These are phyloP conservation scores for Lepilemur ruficaudatus DNA, from an alignment of 2,797 vertebrate genomes.

Conservation along the genomic window DNA sequence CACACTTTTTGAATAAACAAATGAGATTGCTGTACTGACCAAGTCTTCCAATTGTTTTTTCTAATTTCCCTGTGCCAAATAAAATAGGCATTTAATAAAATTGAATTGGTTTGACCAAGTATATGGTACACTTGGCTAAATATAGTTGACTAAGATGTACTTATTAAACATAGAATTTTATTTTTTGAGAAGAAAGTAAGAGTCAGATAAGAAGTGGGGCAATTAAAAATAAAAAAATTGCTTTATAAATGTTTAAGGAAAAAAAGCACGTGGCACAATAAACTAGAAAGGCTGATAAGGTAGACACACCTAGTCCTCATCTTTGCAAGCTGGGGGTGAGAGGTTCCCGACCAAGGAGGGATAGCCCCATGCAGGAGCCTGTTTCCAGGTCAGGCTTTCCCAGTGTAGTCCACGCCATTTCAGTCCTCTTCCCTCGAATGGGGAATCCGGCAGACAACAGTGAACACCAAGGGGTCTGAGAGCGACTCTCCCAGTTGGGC, in stretches of 20 bases:
- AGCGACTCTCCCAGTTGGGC: accelerated
- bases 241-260: background rate
- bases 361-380: background rate
- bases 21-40: background rate
- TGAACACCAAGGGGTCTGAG: background rate
- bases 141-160: background rate
- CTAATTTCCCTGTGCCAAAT: background rate
- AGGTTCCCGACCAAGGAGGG: background rate
- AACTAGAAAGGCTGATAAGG: background rate
- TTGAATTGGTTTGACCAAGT: background rate
- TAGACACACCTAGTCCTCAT: accelerated
- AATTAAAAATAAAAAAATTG: background rate
- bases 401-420: too few species aligned
- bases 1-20: background rate
- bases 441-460: background rate
- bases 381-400: background rate
- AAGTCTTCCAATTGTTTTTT: background rate
- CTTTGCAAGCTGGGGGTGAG: background rate
- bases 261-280: background rate
- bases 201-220: background rate
- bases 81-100: background rate
- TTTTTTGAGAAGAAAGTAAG: background rate
- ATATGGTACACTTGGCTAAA: background rate
- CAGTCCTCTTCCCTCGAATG: background rate
- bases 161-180: background rate